Base-by-base conservation (phyloP, 2,888 invertebrate genomes). In the Catocala sponsa region DNA sequence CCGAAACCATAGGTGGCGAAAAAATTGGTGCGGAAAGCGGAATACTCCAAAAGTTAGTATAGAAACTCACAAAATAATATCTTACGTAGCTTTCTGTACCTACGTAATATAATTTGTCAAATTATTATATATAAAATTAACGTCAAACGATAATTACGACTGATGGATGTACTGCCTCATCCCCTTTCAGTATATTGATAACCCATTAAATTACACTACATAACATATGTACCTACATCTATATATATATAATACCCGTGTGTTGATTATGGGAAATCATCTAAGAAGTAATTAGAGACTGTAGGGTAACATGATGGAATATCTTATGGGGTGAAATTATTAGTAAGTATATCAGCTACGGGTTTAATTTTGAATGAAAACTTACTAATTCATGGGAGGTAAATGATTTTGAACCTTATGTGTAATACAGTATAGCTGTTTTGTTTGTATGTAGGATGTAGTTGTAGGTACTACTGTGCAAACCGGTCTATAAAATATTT, bases 101-200 rank as follows among this genome's bases (percentile, higher is more conserved):
- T 42, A 42, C 32, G 11, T 47, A 33, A 44, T 54, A 35, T 44
- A 48, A 15, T 58, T 46, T 47, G 25, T 4, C 12, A 33, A 74
- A 74, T 25, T 76, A 74, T 76, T 79, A 69, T 77, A 65, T 70
- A 70, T 63, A 78, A 64, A 80, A 85, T 85, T 74, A 82, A 76
- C 70, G 80, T 85, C 80, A 59, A 33, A 38, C 43, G 61, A 64
- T 64, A 60, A 72, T 75, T 74, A 74, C n/a, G 52, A 65, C 59
- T 80, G 74, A 79, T 74, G 65, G 74, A 78, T 73, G 75, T 63
- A 25, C 35, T 38, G 35, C 9, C 9, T 74, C 73, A 70, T 74
- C 74, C 74, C 70, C 65, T 65, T 70, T 53, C 64, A 67, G 70
- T 72, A 61, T 69, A 78, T 72, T 77, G 70, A 67, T 68, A 63